These are phyloP conservation scores for Cyprinodon brontotheroides DNA, from an alignment of 2,113 vertebrate genomes.

Conservation along the genomic window DNA sequence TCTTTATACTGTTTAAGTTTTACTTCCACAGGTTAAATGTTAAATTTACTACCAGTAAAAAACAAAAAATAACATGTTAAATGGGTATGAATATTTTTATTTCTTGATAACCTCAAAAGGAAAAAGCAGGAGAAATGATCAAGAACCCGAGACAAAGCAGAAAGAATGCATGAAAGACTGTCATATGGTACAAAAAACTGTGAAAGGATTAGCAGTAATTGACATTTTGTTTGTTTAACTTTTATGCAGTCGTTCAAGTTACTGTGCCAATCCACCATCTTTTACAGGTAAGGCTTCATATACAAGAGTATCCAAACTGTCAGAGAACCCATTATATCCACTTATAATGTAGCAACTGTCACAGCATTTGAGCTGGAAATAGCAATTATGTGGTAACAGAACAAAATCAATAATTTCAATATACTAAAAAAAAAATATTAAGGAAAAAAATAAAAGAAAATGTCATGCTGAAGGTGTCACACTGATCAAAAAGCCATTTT, in stretches of 20 bases:
- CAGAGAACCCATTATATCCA: too few species aligned
- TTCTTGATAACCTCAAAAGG: too few species aligned
- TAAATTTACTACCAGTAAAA: background rate
- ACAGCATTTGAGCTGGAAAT: background rate
- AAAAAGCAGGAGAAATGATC: too few species aligned
- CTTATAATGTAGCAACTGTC: background rate
- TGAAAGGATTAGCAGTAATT: too few species aligned
- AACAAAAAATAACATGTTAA: too few species aligned
- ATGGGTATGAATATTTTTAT: too few species aligned
- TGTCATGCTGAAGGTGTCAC: background rate
- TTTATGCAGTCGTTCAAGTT: too few species aligned
- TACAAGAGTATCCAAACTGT: background rate
- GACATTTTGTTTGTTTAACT: too few species aligned
- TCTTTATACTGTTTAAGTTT: background rate
- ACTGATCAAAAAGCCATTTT: background rate
- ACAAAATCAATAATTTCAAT: background rate
- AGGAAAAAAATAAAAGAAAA: background rate
- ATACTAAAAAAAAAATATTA: background rate
- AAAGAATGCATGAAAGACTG: too few species aligned
- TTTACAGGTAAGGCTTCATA: background rate
- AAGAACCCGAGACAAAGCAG: too few species aligned
- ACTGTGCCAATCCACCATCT: background rate
- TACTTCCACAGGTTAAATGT: background rate
- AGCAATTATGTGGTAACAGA: background rate
- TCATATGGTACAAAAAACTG: too few species aligned